Conservation (phyloP, 2,113 vertebrate species). For the Nesogale talazaci region DNA sequence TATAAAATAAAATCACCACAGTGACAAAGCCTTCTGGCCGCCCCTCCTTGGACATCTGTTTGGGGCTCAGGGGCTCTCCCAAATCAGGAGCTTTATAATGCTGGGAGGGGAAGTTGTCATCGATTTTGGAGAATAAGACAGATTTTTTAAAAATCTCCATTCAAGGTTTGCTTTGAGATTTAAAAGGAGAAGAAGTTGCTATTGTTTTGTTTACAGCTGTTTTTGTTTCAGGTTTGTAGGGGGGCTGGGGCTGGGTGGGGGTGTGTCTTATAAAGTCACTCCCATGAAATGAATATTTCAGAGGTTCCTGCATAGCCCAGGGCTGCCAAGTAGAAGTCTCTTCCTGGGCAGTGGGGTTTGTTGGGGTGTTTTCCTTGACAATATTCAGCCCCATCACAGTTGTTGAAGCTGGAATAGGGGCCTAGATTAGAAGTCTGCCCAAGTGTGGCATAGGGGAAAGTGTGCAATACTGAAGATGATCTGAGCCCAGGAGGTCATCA, state of each 20-base stretch:
- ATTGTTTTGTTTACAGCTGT: not conserved
- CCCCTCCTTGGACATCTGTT: constrained; percentile 81
- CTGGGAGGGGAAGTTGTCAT: constrained; percentile 76
- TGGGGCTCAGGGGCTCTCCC: constrained; percentile 76
- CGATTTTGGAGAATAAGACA: constrained; percentile 81
- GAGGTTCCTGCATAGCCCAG: not conserved
- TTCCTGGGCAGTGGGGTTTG: constrained; percentile 12
- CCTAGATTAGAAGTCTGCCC: not conserved
- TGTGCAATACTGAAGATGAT: not conserved
- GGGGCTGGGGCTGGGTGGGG: too few species aligned
- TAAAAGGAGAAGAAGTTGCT: constrained; percentile 23
- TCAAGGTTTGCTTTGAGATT: constrained; percentile 26
- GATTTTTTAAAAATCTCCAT: constrained; percentile 59
- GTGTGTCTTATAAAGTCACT: not conserved
- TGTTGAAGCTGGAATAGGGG: not conserved
- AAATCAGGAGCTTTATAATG: constrained; percentile 76
- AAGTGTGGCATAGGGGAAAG: not conserved
- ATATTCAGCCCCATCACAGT: not conserved
- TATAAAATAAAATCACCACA: constrained; percentile 80
- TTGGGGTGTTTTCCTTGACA: not conserved
- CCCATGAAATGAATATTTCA: not conserved
- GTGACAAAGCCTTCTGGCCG: constrained; percentile 75
- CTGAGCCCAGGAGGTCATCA: constrained; percentile 27
- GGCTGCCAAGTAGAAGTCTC: not conserved
- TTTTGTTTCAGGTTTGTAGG: too few species aligned